A percentile compares a stretch with the other conserved stretches of the same genome.
Evolutionary conservation across 37 sponge, comb jelly and placozoan species (phyloP).

Genomic region (Mnemiopsis leidyi): DNA sequence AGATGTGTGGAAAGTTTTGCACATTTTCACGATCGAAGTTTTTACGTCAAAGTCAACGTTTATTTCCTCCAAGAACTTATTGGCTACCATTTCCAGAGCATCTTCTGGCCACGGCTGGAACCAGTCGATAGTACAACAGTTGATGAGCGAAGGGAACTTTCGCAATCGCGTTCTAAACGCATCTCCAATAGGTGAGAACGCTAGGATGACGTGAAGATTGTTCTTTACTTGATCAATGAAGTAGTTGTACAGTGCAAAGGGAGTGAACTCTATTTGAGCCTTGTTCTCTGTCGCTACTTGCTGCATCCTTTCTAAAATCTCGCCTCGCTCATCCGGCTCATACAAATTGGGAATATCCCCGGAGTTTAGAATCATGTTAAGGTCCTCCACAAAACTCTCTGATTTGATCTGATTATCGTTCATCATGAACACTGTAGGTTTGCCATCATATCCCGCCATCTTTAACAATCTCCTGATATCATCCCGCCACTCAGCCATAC

Average conservation of each 20-base stretch:
- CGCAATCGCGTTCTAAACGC: constrained; percentile 88
- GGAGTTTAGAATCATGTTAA: constrained; percentile 69
- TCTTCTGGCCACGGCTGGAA: constrained; percentile 98
- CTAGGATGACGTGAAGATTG: constrained; percentile 89
- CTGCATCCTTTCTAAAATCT: constrained; percentile 68
- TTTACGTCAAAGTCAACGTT: constrained; percentile 82
- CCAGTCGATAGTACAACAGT: constrained; percentile 99
- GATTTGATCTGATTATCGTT: constrained; percentile 69
- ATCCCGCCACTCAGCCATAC: constrained; percentile 68
- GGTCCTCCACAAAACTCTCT: constrained; percentile 67
- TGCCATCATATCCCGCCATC: constrained; percentile 66
- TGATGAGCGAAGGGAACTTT: constrained; percentile 98
- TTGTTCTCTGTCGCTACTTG: constrained; percentile 60
- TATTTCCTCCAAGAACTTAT: constrained; percentile 94
- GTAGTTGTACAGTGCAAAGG: constrained; percentile 93
- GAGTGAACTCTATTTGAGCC: constrained; percentile 88
- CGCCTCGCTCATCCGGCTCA: constrained; percentile 67
- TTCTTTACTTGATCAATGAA: constrained; percentile 93
- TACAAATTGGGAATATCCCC: constrained; percentile 70
- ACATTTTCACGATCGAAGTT: constrained; percentile 82
- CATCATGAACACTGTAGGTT: constrained; percentile 67
- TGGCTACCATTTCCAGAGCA: constrained; percentile 99
- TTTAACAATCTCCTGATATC: constrained; percentile 64
- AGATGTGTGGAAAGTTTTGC: constrained; percentile 91
- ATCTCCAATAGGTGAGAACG: constrained; percentile 98